Evolutionary conservation across 2,797 vertebrate species (phyloP).

Genomic region (Apogon talboti): DNA sequence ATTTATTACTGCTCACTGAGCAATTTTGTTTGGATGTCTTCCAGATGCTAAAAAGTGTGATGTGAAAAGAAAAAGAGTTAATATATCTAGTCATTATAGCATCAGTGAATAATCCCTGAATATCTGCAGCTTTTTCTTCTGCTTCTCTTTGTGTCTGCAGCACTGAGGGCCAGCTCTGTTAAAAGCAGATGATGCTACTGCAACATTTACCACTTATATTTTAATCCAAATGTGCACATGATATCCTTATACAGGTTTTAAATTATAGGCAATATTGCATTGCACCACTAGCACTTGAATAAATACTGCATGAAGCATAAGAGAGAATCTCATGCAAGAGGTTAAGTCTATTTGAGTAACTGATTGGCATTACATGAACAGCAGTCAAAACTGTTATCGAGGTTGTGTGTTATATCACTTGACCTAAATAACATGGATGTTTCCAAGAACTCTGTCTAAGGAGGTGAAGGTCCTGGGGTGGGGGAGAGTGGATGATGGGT

Average conservation of each 20-base stretch:
- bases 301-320: neutral
- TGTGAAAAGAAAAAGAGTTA: neutral
- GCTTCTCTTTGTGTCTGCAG: slow-evolving; percentile 4
- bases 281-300: neutral
- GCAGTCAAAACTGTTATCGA: neutral
- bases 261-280: neutral
- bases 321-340: neutral
- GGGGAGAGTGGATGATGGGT: neutral
- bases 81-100: neutral
- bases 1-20: neutral
- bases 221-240: neutral
- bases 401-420: slow-evolving; percentile 34
- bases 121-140: slow-evolving; percentile 1
- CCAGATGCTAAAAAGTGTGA: neutral
- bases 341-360: neutral
- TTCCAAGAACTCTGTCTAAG: neutral
- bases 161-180: slow-evolving; percentile 4
- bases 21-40: slow-evolving; percentile 1
- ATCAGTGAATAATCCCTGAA: neutral
- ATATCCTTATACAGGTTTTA: neutral
- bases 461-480: neutral
- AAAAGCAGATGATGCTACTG: slow-evolving; percentile 13
- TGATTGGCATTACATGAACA: slow-evolving; percentile 3
- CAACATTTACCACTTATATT: neutral
- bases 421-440: slow-evolving; percentile 27